These are phyloP conservation scores for Lacerta bilineata DNA, from an alignment of 2,797 vertebrate genomes.

Conservation along the genomic window DNA sequence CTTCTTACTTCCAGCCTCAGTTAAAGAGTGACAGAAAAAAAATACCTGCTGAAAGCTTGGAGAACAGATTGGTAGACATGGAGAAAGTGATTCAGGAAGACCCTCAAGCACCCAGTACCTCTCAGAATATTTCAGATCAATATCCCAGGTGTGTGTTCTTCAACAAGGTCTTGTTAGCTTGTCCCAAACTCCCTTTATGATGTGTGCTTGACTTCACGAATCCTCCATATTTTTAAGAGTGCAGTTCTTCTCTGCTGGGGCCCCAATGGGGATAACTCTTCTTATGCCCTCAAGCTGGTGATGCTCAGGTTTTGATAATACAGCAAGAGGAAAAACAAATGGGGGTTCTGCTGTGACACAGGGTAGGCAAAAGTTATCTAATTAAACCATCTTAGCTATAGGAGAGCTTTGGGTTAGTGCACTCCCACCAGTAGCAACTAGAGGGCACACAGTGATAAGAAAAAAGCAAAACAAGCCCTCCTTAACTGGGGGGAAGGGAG, in stretches of 20 bases:
- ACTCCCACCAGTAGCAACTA: background rate
- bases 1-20: constrained; percentile 64
- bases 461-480: background rate
- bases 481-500: background rate
- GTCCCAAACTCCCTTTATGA: background rate
- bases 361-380: too few relatives aligned
- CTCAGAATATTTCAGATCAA: constrained; percentile 51
- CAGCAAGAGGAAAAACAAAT: too few relatives aligned
- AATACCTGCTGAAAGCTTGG: constrained; percentile 51
- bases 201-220: background rate
- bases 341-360: too few relatives aligned
- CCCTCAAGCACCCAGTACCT: constrained; percentile 36
- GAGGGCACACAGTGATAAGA: background rate
- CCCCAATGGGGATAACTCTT: background rate
- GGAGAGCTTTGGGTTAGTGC: background rate
- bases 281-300: too few relatives aligned
- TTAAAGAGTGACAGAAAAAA: constrained; percentile 66
- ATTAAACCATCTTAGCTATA: too few relatives aligned
- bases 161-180: background rate
- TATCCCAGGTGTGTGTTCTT: constrained; percentile 72
- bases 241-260: background rate
- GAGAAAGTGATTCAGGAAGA: constrained; percentile 55
- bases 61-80: constrained; percentile 45
- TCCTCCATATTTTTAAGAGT: background rate
- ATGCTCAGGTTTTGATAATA: too few relatives aligned